Conservation (phyloP, 2,888 invertebrate species). For the Anarsia innoxiella region DNA sequence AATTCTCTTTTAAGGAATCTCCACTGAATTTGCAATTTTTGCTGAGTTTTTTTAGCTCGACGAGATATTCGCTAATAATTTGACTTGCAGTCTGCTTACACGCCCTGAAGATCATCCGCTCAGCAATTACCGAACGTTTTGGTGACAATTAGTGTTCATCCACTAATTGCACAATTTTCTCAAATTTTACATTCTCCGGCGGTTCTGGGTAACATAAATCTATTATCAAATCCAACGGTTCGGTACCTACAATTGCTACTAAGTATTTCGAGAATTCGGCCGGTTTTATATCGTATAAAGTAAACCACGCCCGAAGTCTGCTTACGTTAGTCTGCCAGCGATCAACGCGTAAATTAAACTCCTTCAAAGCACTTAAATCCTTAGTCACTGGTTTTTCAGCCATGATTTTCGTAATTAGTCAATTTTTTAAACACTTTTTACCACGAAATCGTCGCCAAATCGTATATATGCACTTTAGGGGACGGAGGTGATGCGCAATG, state of each 20-base stretch:
- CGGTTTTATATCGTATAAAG: slow-evolving; percentile 3
- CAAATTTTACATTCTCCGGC: neutral
- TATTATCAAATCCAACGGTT: slow-evolving; percentile 7
- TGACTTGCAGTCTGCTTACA: slow-evolving; percentile 10
- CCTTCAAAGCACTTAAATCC: slow-evolving; percentile 1
- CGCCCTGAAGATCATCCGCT: slow-evolving; percentile 12
- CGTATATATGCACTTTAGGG: neutral
- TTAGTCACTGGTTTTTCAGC: too few species aligned
- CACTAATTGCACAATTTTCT: neutral
- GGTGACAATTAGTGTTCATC: slow-evolving; percentile 2
- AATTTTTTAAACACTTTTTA: neutral
- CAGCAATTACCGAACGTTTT: slow-evolving; percentile 12
- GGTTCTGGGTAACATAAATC: slow-evolving; percentile 3
- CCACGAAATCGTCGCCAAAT: neutral
- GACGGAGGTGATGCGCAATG: neutral
- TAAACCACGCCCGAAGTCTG: slow-evolving; percentile 5
- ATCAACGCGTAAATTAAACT: slow-evolving; percentile 5
- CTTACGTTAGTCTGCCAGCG: slow-evolving; percentile 6
- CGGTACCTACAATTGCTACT: slow-evolving; percentile 7
- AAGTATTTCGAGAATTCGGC: slow-evolving; percentile 2
- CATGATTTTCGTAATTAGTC: neutral
- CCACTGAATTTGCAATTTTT: slow-evolving; percentile 3
- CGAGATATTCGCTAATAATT: slow-evolving; percentile 8
- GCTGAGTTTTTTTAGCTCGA: slow-evolving; percentile 4
- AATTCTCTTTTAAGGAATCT: slow-evolving; percentile 6